Percentiles rank a stretch among this genome's conserved stretches.
Conservation (phyloP, 2,888 invertebrate species). For the Cephus pulcher region DNA sequence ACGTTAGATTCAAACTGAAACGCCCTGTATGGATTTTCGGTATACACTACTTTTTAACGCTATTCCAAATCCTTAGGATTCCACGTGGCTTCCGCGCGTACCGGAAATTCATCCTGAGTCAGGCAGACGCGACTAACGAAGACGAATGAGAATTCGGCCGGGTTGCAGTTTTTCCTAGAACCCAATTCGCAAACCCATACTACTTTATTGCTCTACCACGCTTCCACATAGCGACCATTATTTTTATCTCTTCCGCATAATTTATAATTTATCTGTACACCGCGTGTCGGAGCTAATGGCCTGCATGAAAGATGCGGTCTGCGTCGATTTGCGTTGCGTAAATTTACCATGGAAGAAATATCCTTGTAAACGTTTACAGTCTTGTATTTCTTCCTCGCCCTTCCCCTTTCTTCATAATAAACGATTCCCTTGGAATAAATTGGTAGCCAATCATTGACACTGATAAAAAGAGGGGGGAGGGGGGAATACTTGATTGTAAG, state of each 20-base stretch:
- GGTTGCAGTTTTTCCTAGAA: conserved; percentile 13
- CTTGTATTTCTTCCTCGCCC: not conserved
- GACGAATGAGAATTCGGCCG: conserved; percentile 38
- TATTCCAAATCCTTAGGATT: not conserved
- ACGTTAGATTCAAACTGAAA: not conserved
- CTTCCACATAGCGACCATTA: conserved; percentile 19
- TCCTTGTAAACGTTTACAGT: not conserved
- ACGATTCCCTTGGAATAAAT: not conserved
- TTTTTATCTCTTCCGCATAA: conserved; percentile 58
- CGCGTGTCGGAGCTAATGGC: conserved; percentile 28
- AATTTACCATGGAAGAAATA: not conserved
- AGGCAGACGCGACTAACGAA: conserved; percentile 39
- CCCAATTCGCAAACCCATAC: conserved; percentile 28
- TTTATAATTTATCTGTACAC: conserved; percentile 46
- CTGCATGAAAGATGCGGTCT: not conserved
- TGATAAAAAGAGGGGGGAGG: not conserved
- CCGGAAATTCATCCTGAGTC: not conserved
- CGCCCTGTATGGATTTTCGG: not conserved
- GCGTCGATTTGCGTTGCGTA: not conserved
- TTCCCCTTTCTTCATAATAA: not conserved
- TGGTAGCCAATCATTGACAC: not conserved
- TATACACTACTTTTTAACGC: not conserved
- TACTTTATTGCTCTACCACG: not conserved
- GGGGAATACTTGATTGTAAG: not conserved
- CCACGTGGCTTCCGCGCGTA: not conserved